Evolutionary conservation across 2,888 invertebrate genomes (phyloP).

Genomic region (Melieria picta): DNA sequence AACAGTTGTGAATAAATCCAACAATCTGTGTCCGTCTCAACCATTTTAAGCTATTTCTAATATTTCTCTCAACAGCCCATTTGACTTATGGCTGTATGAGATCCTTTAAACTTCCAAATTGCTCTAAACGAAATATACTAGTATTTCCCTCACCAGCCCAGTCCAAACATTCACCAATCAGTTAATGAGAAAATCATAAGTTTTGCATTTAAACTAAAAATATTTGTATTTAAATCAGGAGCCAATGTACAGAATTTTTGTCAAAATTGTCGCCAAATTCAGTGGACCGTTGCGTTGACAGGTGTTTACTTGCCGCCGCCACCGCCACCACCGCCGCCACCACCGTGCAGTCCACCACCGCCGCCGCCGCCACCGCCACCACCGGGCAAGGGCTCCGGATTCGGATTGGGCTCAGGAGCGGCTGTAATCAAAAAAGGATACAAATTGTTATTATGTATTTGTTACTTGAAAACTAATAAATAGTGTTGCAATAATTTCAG

Average conservation of each 20-base stretch:
- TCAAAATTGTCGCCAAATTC: background rate
- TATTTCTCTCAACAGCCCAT: too few species aligned
- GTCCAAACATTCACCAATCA: too few species aligned
- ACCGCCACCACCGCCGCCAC: slow-evolving; percentile 27
- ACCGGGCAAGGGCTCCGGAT: slow-evolving; percentile 21
- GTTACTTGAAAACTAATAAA: background rate
- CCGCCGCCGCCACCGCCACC: slow-evolving; percentile 26
- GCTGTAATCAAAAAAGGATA: slow-evolving; percentile 8
- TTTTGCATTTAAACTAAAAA: too few species aligned
- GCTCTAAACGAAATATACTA: too few species aligned
- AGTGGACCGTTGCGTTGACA: background rate
- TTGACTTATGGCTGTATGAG: too few species aligned
- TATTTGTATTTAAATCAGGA: too few species aligned
- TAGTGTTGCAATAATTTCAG: background rate
- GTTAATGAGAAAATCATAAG: too few species aligned
- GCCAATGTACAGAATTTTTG: background rate
- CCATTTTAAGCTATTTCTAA: too few species aligned
- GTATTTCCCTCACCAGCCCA: too few species aligned
- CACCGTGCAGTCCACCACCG: slow-evolving; percentile 19
- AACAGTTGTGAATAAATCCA: too few species aligned
- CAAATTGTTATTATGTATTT: background rate
- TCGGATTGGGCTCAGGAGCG: slow-evolving; percentile 15
- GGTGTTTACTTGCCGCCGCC: slow-evolving; percentile 25
- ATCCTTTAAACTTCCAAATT: too few species aligned
- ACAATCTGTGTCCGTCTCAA: too few species aligned